Evolutionary conservation across 1,140 invertebrate species (phyloP).

Genomic region (Diplogasteroides magnus): DNA sequence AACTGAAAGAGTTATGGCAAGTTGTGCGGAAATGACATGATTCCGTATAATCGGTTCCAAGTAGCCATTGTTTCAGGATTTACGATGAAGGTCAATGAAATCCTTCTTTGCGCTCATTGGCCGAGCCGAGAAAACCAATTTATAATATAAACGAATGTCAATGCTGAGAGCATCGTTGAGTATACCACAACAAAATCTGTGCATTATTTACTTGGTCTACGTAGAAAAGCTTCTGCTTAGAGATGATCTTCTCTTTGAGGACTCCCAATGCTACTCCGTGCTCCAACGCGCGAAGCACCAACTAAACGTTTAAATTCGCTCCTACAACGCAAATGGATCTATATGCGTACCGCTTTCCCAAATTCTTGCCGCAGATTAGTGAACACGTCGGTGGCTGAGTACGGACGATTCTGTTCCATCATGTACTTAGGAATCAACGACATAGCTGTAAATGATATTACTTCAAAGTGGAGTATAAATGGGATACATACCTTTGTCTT

Average conservation of each 20-base stretch:
- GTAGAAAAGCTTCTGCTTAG: not conserved
- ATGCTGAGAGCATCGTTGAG: no score
- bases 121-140: no score
- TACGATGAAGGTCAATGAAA: no score
- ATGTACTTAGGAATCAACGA: not conserved
- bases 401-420: not conserved
- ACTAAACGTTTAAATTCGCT: not conserved
- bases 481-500: not conserved
- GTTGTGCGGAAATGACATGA: no score
- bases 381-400: not conserved
- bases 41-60: no score
- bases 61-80: no score
- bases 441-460: not conserved
- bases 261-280: not conserved
- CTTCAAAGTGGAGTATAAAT: no score
- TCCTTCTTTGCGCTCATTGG: no score
- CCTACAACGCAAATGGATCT: not conserved
- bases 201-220: not conserved
- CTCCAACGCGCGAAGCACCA: not conserved
- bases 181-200: no score
- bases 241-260: not conserved
- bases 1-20: no score
- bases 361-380: not conserved
- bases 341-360: not conserved
- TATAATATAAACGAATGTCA: no score